Evolutionary conservation across 2,888 invertebrate species (phyloP), one percentile per base, ranked within the genome.

Genomic region (Callinectes sapidus): DNA sequence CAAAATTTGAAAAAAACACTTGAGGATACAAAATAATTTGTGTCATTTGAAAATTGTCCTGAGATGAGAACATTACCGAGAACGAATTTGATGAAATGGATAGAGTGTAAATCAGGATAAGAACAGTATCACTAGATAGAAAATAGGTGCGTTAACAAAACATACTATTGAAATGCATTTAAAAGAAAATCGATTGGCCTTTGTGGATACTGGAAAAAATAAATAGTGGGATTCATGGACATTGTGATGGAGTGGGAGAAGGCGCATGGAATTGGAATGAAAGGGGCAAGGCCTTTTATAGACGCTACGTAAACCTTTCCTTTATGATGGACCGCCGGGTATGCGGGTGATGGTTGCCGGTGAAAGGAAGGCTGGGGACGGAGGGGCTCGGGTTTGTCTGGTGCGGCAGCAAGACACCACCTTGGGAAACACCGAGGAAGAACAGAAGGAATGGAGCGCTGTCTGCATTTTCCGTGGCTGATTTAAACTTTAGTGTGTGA

Each of bases 281-380:
- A 71, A 71, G 71, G n/a, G 71, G n/a, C 71, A 71, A 71, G n/a
- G n/a, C 71, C 71, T 71, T 71, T 71, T 28, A 71, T 71, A 71
- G 71, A 71, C 71, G 71, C 71, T 28, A 71, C 71, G 71, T 71
- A 71, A 71, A 71, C 71, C 71, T 71, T 71, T 71, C 71, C 28
- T 71, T 71, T 71, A 71, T 71, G 71, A 71, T 71, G 71, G 71
- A 71, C 71, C 71, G 71, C 13, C 28, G 71, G 28, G 71, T 23
- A 71, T 71, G 71, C 71, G 71, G 71, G n/a, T 28, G 71, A 71
- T 71, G 71, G 71, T 71, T 28, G 71, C n/a, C n/a, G 71, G 71
- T 71, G 71, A 71, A 71, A 71, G 71, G 71, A 71, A 71, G 71
- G 71, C 13, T 71, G n/a, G 71, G 71, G 71, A 71, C 10, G 71